These are phyloP conservation scores for Siderastrea radians DNA, from an alignment of 92 coral and sea anemone species.

Conservation along the genomic window DNA sequence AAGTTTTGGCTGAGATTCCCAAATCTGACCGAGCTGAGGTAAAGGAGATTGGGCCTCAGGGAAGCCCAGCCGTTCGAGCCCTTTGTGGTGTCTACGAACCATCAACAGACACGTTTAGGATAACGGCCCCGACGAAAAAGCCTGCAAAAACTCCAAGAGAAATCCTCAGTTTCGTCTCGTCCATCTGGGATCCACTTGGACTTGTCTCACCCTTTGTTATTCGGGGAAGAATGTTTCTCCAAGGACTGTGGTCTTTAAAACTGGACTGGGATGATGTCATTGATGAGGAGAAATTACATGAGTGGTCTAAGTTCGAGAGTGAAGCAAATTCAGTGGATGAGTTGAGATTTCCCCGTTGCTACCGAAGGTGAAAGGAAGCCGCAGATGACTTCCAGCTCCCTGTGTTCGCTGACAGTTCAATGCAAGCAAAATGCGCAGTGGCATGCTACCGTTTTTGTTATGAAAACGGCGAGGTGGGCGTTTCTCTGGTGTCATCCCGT, in stretches of 20 bases:
- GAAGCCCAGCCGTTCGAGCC: too few species aligned
- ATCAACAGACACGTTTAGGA: not conserved
- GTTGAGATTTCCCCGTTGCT: not conserved
- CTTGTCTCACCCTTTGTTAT: not conserved
- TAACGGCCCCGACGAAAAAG: not conserved
- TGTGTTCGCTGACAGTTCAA: not conserved
- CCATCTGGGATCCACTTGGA: not conserved
- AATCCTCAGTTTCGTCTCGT: not conserved
- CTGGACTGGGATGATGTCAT: conserved; percentile 2
- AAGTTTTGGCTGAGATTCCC: too few species aligned
- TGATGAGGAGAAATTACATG: too few species aligned
- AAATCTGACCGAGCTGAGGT: too few species aligned
- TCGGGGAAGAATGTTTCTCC: not conserved
- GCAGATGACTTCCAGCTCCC: not conserved
- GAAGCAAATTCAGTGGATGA: not conserved
- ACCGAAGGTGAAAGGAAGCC: not conserved
- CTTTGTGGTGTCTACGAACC: too few species aligned
- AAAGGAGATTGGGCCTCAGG: too few species aligned
- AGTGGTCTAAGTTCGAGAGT: not conserved
- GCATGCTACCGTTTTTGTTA: not conserved
- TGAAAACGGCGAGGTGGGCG: conserved; percentile 1
- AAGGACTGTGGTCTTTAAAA: not conserved
- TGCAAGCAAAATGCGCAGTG: not conserved
- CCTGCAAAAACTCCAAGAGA: too few species aligned
- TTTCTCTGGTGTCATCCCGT: too few species aligned